A percentile compares a stretch with the other conserved stretches of the same genome.
These are phyloP conservation scores for Drosophila pectinifera DNA, from an alignment of 1,140 invertebrate species.

Conservation along the genomic window DNA sequence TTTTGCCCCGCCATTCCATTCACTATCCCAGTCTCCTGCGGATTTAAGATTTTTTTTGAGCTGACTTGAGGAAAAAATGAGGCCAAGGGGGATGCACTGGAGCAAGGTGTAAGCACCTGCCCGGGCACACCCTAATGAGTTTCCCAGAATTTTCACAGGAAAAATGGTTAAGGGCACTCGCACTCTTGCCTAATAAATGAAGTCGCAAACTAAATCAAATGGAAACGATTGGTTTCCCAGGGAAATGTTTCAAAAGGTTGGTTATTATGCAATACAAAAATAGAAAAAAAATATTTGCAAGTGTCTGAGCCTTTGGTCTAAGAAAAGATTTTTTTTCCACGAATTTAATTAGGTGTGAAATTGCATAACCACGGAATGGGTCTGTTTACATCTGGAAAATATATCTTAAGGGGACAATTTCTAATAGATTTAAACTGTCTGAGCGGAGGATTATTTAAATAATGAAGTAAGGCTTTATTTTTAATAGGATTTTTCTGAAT, in stretches of 20 bases:
- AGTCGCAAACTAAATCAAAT: constrained; percentile 40
- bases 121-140: constrained; percentile 63
- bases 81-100: constrained; percentile 16
- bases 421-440: not conserved
- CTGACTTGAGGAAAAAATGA: not conserved
- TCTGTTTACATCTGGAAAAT: not conserved
- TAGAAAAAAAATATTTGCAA: not conserved
- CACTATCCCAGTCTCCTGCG: not conserved
- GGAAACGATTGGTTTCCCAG: constrained; percentile 36
- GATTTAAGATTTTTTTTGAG: constrained; percentile 1
- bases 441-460: not conserved
- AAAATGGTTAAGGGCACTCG: constrained; percentile 15
- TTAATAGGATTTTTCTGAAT: not conserved
- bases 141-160: constrained; percentile 34
- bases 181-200: constrained; percentile 14
- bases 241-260: constrained; percentile 7
- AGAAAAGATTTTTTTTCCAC: not conserved
- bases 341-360: constrained; percentile 12
- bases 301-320: not conserved
- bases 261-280: constrained; percentile 5
- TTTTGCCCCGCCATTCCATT: not conserved
- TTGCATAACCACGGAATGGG: not conserved
- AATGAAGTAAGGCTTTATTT: not conserved
- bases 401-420: not conserved
- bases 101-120: constrained; percentile 50